Conservation (phyloP, 2,113 vertebrate species). For the Lamprologus speciosus region DNA sequence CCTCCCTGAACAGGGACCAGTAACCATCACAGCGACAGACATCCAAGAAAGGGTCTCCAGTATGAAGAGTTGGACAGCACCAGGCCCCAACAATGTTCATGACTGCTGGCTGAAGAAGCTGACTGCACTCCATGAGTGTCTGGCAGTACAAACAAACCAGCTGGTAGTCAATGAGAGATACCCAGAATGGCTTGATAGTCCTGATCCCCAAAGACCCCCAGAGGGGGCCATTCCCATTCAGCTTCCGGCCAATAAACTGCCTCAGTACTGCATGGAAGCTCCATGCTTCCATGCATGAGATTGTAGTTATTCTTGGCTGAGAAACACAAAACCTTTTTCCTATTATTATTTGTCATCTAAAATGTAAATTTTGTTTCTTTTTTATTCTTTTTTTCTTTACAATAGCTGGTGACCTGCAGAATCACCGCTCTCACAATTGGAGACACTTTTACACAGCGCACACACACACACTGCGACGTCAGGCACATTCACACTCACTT, state of each 20-base stretch:
- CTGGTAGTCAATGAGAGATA: background rate
- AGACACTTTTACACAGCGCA: background rate
- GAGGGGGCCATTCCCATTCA: background rate
- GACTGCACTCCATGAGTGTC: fast-evolving
- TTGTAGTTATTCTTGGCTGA: background rate
- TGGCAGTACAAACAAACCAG: background rate
- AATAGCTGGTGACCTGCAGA: background rate
- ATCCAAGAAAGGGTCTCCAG: background rate
- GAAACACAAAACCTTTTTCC: background rate
- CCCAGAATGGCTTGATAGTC: background rate
- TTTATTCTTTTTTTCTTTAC: background rate
- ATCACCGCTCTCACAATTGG: background rate
- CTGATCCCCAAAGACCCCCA: background rate
- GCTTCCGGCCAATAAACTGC: background rate
- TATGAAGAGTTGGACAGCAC: background rate
- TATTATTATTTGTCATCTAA: background rate
- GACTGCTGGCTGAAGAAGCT: fast-evolving
- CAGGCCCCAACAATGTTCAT: fast-evolving
- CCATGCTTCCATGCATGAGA: background rate
- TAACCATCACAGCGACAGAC: background rate
- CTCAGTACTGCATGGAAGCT: background rate
- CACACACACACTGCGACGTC: background rate
- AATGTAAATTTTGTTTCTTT: background rate
- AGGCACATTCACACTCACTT: too few species aligned
- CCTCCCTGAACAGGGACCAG: fast-evolving